Percentiles rank a stretch among this genome's conserved stretches.
phyloP scores from a whole-genome alignment of 1,140 invertebrate species.

The Proctacanthus coquilletti region DNA sequence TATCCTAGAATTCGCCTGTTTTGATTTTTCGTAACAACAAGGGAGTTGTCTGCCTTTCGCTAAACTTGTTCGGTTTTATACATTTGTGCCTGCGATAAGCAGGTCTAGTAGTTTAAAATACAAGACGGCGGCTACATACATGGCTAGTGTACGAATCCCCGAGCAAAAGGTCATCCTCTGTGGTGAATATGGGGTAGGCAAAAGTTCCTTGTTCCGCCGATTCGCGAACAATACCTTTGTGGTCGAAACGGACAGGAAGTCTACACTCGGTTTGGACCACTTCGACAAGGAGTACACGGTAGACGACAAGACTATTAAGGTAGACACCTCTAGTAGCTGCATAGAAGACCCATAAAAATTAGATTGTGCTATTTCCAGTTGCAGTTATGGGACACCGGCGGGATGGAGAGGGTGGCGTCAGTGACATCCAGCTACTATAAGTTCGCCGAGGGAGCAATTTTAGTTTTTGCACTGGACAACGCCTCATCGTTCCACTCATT shows the following conservation, averaged over 20 bases:
- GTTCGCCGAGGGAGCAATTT: constrained; percentile 79
- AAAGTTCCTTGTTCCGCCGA: constrained; percentile 80
- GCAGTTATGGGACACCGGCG: constrained; percentile 86
- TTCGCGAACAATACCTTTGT: constrained; percentile 81
- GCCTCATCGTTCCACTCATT: constrained; percentile 80
- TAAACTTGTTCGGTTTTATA: too few relatives aligned
- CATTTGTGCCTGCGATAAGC: too few relatives aligned
- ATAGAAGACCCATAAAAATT: constrained; percentile 3
- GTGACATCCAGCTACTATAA: constrained; percentile 89
- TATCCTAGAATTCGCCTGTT: too few relatives aligned
- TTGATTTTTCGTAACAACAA: too few relatives aligned
- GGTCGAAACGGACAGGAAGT: constrained; percentile 61
- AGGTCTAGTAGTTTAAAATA: too few relatives aligned
- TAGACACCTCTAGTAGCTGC: too few relatives aligned
- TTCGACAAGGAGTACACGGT: constrained; percentile 64
- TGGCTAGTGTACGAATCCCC: constrained; percentile 69
- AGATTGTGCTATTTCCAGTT: constrained; percentile 39
- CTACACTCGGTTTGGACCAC: constrained; percentile 83
- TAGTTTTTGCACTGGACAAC: constrained; percentile 82
- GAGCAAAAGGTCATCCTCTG: constrained; percentile 89
- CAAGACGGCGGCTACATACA: constrained; percentile 23
- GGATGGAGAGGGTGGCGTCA: constrained; percentile 86
- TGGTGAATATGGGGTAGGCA: constrained; percentile 90
- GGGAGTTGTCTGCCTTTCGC: too few relatives aligned
- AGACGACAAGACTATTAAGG: constrained; percentile 60